Base-by-base conservation (phyloP, 1,140 invertebrate genomes). In the Zelostemma sp. region DNA sequence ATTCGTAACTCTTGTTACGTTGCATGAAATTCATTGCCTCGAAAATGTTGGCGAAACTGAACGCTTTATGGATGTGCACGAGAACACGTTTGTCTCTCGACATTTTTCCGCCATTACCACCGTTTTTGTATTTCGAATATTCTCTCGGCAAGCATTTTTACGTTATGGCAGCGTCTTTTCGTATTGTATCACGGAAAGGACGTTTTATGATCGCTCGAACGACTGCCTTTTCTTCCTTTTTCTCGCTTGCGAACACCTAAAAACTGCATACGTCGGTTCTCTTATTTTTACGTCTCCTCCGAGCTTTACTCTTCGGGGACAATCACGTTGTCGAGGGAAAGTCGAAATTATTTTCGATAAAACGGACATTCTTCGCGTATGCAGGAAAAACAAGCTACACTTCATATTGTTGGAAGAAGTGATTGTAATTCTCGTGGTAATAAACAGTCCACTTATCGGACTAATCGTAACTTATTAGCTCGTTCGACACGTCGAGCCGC, bases 241-340 rank as follows among this genome's bases (percentile, higher is more conserved):
- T 8, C 40, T 28, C 25, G 25, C 25, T 3, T 28, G 8, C 25
- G 25, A n/a, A 35, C 2, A 11, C 17, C 61, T 40, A 47, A 73
- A 77, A 70, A 70, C 68, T 77, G 65, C 74, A 73, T 73, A 73
- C 60, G 66, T 59, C 56, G 51, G 61, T 65, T 55, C 55, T n/a
- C n/a, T n/a, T 59, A 54, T 56, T 78, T 80, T 80, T 80, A 80
- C 76, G 77, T 75, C 72, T 80, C 79, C 79, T 80, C 40, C 75
- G 79, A 76, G 55, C 72, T 77, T 73, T 61, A 56, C 55, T 55
- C 45, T 54, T 65, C 43, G 48, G 62, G 47, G 50, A 40, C 45
- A 50, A 59, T 50, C 68, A 50, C 55, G 56, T 60, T 56, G 63
- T 50, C 50, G 28, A 55, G 35, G 12, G 50, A 66, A 65, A 71